phyloP scores from a whole-genome alignment of 2,888 invertebrate species.

The Trilocha varians region DNA sequence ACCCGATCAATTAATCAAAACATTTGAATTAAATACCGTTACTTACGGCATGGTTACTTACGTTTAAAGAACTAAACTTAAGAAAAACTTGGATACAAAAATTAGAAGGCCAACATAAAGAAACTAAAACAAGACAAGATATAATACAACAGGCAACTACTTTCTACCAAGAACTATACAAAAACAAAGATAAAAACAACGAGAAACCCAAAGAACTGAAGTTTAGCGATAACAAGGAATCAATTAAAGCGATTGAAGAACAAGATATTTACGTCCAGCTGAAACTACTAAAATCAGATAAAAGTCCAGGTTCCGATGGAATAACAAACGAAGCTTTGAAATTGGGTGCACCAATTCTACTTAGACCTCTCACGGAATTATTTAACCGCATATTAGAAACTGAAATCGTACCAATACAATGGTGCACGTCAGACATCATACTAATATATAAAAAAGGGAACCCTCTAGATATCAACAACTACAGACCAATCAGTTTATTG shows the following conservation, averaged over 20 bases:
- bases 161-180: constrained; percentile 4
- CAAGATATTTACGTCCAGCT: no score
- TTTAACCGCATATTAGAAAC: constrained; percentile 5
- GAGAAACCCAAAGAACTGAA: no score
- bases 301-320: no score
- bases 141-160: constrained; percentile 6
- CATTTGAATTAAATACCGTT: no score
- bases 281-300: no score
- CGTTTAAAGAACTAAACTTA: constrained; percentile 5
- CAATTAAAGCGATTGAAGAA: no score
- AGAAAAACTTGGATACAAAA: constrained; percentile 10
- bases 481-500: constrained; percentile 4
- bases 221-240: no score
- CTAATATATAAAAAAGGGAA: constrained; percentile 8
- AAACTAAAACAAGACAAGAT: constrained; percentile 7
- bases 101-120: not conserved
- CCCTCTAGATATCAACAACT: constrained; percentile 4
- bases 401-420: constrained; percentile 7
- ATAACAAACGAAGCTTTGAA: no score
- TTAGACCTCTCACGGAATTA: no score
- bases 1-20: no score
- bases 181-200: not conserved
- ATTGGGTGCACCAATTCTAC: no score
- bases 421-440: constrained; percentile 8
- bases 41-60: no score